phyloP scores from a whole-genome alignment of 2,113 vertebrate genomes.

The Microcebus tavaratra region DNA sequence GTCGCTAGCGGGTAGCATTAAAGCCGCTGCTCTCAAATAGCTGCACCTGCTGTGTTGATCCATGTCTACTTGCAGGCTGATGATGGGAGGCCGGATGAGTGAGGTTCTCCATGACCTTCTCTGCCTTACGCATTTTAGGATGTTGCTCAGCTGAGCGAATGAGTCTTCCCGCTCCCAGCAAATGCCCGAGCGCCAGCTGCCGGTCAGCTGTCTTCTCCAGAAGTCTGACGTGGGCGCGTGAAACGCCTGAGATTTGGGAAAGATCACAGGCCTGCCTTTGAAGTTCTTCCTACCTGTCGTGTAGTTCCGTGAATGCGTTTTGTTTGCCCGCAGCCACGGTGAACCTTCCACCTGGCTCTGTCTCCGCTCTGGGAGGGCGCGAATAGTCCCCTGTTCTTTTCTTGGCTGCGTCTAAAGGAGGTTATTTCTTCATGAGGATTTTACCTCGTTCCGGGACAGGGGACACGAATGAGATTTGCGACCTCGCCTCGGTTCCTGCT shows the following conservation, averaged over 20 bases:
- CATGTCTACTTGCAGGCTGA: neutral
- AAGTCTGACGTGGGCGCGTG: neutral
- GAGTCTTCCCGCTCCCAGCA: neutral
- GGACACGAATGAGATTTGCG: no score
- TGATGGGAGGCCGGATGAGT: neutral
- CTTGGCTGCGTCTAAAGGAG: neutral
- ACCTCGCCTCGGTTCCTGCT: no score
- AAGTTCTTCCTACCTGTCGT: neutral
- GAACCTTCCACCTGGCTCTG: accelerated
- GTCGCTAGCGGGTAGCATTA: accelerated
- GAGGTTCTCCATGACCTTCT: neutral
- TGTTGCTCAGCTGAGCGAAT: neutral
- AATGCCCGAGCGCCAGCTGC: neutral
- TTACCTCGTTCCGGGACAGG: accelerated
- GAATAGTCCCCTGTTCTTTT: neutral
- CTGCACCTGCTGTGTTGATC: neutral
- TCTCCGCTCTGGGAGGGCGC: neutral
- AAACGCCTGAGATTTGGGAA: neutral
- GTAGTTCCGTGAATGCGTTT: neutral
- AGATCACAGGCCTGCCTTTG: neutral
- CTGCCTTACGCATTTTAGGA: neutral
- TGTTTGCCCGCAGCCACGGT: accelerated
- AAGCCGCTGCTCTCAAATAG: neutral
- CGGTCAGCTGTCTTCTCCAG: neutral
- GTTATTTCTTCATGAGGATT: neutral